Evolutionary conservation across 2,888 invertebrate genomes (phyloP), one percentile per base, ranked within the genome.

Genomic region (Microplitis deprimator): DNA sequence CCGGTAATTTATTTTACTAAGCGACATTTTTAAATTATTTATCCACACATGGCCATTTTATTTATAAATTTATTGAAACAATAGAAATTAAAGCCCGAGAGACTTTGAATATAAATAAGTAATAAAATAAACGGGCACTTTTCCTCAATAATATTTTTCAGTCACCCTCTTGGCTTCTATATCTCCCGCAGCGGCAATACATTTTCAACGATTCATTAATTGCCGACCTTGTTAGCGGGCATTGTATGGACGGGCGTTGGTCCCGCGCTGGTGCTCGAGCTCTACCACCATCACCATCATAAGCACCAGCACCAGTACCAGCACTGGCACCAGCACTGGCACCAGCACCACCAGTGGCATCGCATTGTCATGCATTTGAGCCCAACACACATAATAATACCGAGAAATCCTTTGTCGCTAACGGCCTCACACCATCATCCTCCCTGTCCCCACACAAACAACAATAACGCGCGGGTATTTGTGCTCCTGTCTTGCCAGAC

Each of bases 151-250:
- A 50, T 50, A 50, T 50, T 50, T 50, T 8, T 13, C 2, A 29
- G 29, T 50, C 50, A 8, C 50, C 13, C 13, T 50, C 50, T 50
- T 50, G 50, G 29, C 4, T 29, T 29, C 13, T 50, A 13, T 50
- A 13, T 5, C 65, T 16, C 38, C 61, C 40, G 29, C 29, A 29
- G 29, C 29, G 29, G 77, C 75, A 81, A 79, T 83, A 84, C 83
- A 84, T 84, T 84, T 84, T 80, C 79, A 79, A 79, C 84, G 83
- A 86, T 85, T 85, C 86, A 86, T 86, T 85, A 86, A 85, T 86
- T 85, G 85, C 83, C 85, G 85, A 86, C 85, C 85, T 86, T 86
- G 86, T 86, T 86, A 86, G 85, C 82, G 82, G 69, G 83, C 81
- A 86, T 86, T 86, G 86, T 86, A 80, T 73, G 68, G 10, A 78